Evolutionary conservation across 2,888 invertebrate species (phyloP).

Genomic region (Folsomia candida): DNA sequence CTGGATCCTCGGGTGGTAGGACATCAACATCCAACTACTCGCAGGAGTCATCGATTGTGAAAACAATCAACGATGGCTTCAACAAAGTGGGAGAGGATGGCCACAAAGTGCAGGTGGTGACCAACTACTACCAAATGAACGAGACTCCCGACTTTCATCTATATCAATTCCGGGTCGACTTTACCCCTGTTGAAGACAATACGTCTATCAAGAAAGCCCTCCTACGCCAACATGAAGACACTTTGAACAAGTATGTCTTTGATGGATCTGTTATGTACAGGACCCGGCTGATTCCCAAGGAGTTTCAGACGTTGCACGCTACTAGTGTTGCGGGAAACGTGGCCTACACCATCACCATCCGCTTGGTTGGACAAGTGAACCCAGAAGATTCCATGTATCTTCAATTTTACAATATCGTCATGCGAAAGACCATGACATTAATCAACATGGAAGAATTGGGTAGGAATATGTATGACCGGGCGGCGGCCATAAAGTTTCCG

Average conservation of each 20-base stretch:
- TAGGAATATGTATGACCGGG: slow-evolving; percentile 43
- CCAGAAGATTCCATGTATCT: slow-evolving; percentile 52
- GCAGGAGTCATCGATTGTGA: background rate
- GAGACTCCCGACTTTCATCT: slow-evolving; percentile 57
- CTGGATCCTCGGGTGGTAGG: background rate
- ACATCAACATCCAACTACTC: background rate
- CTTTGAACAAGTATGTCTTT: background rate
- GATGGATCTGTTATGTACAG: background rate
- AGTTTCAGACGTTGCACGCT: slow-evolving; percentile 4
- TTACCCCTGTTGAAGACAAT: slow-evolving; percentile 68
- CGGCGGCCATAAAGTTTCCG: slow-evolving; percentile 57
- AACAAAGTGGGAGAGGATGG: background rate
- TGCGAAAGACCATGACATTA: slow-evolving; percentile 65
- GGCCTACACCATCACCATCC: slow-evolving; percentile 28
- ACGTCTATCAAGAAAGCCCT: slow-evolving; percentile 63
- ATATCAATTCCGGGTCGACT: slow-evolving; percentile 72
- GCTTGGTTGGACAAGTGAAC: slow-evolving; percentile 38
- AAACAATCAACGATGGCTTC: background rate
- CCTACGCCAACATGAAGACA: slow-evolving; percentile 3
- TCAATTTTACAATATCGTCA: slow-evolving; percentile 74
- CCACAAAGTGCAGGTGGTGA: background rate
- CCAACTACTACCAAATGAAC: background rate
- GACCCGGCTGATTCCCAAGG: background rate
- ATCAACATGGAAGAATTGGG: slow-evolving; percentile 44
- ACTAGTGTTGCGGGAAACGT: background rate